phyloP scores from a whole-genome alignment of 1,140 invertebrate species.

The Cydia amplana region DNA sequence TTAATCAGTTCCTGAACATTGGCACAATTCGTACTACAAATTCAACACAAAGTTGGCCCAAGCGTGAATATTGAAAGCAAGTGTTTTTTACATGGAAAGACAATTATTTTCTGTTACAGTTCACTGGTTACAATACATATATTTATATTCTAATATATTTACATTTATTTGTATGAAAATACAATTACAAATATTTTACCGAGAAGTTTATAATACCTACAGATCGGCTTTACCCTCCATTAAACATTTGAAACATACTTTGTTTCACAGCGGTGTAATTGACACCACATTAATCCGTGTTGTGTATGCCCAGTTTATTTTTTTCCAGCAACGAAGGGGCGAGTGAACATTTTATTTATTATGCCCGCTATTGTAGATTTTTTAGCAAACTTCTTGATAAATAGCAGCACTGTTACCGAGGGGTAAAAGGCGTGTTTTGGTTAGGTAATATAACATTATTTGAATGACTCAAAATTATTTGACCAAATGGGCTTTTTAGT shows the following conservation, averaged over 20 bases:
- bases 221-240: conserved; percentile 33
- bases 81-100: not conserved
- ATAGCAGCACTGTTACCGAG: too few relatives aligned
- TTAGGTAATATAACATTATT: too few relatives aligned
- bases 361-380: not conserved
- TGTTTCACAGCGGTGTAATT: conserved; percentile 42
- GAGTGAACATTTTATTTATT: not conserved
- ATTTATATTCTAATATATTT: too few relatives aligned
- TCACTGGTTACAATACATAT: too few relatives aligned
- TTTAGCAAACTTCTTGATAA: too few relatives aligned
- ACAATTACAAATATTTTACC: not conserved
- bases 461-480: too few relatives aligned
- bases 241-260: conserved; percentile 42
- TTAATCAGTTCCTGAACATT: too few relatives aligned
- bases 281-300: conserved; percentile 44
- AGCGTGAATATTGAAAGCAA: not conserved
- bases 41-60: not conserved
- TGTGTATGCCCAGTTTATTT: conserved; percentile 42
- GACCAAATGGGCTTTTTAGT: too few relatives aligned
- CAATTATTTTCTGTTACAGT: too few relatives aligned
- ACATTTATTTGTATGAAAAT: not conserved
- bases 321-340: not conserved
- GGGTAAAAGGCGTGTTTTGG: too few relatives aligned
- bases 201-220: not conserved
- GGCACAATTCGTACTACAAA: not conserved